Evolutionary conservation across 2,888 invertebrate genomes (phyloP), one percentile per base, ranked within the genome.

Genomic region (Agapostemon virescens): DNA sequence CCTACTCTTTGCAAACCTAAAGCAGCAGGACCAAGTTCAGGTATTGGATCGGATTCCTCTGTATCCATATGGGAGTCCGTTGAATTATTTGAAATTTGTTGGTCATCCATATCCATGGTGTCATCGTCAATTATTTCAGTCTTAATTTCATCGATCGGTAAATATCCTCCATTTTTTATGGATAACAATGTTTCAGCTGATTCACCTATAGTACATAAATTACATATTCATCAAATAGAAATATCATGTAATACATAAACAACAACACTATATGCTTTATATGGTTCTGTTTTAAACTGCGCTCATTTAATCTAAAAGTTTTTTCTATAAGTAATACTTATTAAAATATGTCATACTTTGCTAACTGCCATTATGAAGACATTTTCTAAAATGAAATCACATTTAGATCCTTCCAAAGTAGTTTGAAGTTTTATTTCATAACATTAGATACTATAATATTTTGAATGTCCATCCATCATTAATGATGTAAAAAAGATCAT

Each of bases 1-100:
- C 97, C 97, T 63, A 97, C 97, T 90, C 97, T 94, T 89, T 97
- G 97, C 45, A 97, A 93, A 9, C 97, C 97, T 75, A 97, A 94
- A 61, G 96, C 96, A 67, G 97, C 97, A 63, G 97, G 96, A 3
- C 96, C 96, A 84, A 97, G 95, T 23, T 96, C 95, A 64, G 95
- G 96, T 82, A 92, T 89, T 55, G 95, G 95, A 85, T 95, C 95
- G 36, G 95, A 95, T 13, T 96, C 95, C 79, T 95, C 95, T 79
- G 95, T 95, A 36, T 95, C 95, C 88, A 92, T 91, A 40, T 87
- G 88, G 1, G 90, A 90, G 78, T 92, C 92, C 77, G 90, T 87
- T 0, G 91, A 92, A 77, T 91, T 89, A 70, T 91, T 90, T 4
- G 89, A 90, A 69, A 88, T 88, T 1, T 85, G 86, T n/a, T 91